Evolutionary conservation across 2,888 invertebrate genomes (phyloP).

Genomic region (Chrysopilus asiliformis): DNA sequence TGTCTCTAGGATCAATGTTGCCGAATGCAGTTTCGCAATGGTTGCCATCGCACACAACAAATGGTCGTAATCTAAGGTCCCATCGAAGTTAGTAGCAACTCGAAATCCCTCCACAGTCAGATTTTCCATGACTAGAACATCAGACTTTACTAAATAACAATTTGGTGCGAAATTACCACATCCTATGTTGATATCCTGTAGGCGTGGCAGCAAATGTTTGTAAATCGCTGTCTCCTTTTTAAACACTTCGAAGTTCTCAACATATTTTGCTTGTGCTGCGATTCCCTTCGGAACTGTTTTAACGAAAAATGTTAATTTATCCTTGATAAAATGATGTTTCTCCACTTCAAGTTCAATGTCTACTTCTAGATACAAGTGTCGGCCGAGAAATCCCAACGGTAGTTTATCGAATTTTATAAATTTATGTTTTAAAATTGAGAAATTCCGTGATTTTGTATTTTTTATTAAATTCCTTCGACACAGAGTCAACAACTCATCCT

Average conservation of each 20-base stretch:
- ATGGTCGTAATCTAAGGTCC: constrained; percentile 30
- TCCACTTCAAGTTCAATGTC: constrained; percentile 15
- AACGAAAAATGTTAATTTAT: constrained; percentile 39
- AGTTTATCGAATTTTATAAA: constrained; percentile 22
- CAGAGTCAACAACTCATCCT: too few relatives aligned
- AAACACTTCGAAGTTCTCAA: constrained; percentile 38
- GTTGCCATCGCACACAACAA: constrained; percentile 32
- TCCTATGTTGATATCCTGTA: constrained; percentile 24
- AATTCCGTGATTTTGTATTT: too few relatives aligned
- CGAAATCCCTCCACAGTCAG: constrained; percentile 26
- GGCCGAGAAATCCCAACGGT: constrained; percentile 28
- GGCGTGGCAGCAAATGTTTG: constrained; percentile 31
- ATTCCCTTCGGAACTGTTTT: constrained; percentile 45
- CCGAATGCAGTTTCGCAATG: constrained; percentile 36
- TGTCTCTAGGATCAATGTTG: constrained; percentile 35
- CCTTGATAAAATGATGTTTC: constrained; percentile 1
- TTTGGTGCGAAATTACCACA: constrained; percentile 26
- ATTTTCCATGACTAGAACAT: constrained; percentile 37
- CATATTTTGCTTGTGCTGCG: constrained; percentile 37
- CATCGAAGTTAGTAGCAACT: constrained; percentile 25
- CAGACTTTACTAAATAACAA: constrained; percentile 32
- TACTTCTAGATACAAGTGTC: constrained; percentile 26
- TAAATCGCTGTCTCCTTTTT: constrained; percentile 39
- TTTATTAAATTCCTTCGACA: too few relatives aligned
- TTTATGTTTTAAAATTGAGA: constrained; percentile 22